phyloP scores from a whole-genome alignment of 2,797 vertebrate genomes.

The Peromyscus nudipes region DNA sequence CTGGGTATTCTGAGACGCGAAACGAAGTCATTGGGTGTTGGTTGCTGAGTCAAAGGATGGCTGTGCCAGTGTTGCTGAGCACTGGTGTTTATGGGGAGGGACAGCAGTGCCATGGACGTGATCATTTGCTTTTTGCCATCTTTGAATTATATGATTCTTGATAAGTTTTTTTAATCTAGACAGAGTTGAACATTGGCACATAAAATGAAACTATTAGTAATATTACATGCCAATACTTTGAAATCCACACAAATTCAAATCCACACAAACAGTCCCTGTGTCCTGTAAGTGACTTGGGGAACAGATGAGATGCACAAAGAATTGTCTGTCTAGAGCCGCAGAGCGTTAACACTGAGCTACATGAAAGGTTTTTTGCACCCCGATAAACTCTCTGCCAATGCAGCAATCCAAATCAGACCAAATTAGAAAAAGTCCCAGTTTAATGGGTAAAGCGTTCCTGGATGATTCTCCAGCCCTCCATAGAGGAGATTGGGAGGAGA shows the following conservation, averaged over 20 bases:
- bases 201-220: not conserved
- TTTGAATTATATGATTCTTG: not conserved
- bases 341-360: no score
- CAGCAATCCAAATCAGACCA: no score
- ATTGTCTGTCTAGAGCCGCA: not conserved
- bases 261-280: not conserved
- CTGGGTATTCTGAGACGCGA: not conserved
- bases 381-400: no score
- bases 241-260: not conserved
- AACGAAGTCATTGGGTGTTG: not conserved
- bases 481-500: no score
- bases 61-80: not conserved
- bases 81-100: accelerated
- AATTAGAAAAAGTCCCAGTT: no score
- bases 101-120: accelerated
- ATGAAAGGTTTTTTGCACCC: no score
- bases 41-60: not conserved
- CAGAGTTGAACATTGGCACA: not conserved
- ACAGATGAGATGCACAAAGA: not conserved
- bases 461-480: no score
- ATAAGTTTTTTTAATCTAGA: not conserved
- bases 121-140: not conserved
- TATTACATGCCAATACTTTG: not conserved
- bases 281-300: not conserved
- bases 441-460: no score